These are phyloP conservation scores for Aphelenchoides fujianensis DNA, from an alignment of 1,140 invertebrate species.

Conservation along the genomic window DNA sequence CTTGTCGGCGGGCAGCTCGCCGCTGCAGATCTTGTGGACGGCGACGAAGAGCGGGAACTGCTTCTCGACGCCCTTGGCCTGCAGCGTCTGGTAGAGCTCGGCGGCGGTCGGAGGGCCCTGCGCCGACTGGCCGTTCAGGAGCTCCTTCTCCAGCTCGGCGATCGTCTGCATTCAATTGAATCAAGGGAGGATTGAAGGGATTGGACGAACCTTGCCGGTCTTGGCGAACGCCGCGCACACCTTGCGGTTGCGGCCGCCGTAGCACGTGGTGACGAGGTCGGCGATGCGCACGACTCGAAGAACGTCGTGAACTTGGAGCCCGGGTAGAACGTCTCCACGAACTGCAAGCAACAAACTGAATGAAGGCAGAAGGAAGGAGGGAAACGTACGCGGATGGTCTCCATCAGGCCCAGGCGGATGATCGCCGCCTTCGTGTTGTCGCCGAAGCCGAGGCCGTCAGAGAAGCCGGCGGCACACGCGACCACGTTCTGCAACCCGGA, in stretches of 20 bases:
- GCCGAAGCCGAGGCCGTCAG: slow-evolving; percentile 86
- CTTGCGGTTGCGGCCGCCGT: slow-evolving; percentile 89
- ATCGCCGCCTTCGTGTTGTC: slow-evolving; percentile 99
- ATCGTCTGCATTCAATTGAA: slow-evolving; percentile 77
- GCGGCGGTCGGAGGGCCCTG: slow-evolving; percentile 96
- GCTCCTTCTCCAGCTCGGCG: slow-evolving; percentile 82
- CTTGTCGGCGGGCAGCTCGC: slow-evolving; percentile 74
- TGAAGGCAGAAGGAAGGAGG: no score
- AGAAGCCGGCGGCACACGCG: slow-evolving; percentile 93
- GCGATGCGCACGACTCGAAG: slow-evolving; percentile 97
- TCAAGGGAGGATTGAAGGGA: no score
- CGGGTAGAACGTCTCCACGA: slow-evolving; percentile 58
- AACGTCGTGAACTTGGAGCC: slow-evolving; percentile 78
- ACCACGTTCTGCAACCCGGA: slow-evolving; percentile 83
- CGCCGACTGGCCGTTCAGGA: slow-evolving; percentile 95
- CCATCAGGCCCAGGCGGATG: slow-evolving; percentile 77
- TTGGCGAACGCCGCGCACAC: slow-evolving; percentile 92
- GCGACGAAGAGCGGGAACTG: slow-evolving; percentile 87
- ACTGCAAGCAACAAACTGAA: slow-evolving; percentile 45
- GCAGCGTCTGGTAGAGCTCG: slow-evolving; percentile 89
- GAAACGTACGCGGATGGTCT: slow-evolving; percentile 71
- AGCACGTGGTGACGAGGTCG: slow-evolving; percentile 97
- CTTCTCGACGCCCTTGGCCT: slow-evolving; percentile 59
- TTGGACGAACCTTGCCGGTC: slow-evolving; percentile 78
- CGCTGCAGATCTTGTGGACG: slow-evolving; percentile 84